These are phyloP conservation scores for Campoplex nolae DNA, from an alignment of 2,888 invertebrate genomes.

Conservation along the genomic window DNA sequence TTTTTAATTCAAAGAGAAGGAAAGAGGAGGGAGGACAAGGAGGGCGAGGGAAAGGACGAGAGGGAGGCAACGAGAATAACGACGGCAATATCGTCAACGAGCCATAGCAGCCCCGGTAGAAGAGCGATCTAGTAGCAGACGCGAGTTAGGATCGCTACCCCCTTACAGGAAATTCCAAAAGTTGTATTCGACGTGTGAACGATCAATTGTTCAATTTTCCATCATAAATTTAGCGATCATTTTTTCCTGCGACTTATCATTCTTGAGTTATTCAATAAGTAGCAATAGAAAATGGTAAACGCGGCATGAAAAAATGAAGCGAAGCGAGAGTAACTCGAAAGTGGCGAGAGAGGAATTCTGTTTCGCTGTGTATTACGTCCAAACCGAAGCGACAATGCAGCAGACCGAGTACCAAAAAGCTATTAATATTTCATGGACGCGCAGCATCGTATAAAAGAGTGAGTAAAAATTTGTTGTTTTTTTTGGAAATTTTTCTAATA, in stretches of 20 bases:
- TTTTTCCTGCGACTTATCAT: background rate
- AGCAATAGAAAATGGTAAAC: background rate
- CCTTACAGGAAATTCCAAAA: background rate
- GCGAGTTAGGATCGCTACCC: slow-evolving; percentile 8
- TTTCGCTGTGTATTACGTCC: background rate
- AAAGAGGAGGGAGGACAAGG: background rate
- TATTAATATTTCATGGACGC: background rate
- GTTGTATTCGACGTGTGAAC: background rate
- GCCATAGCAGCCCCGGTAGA: slow-evolving; percentile 26
- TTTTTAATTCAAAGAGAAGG: slow-evolving; percentile 70
- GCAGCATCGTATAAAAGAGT: background rate
- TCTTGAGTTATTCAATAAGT: background rate
- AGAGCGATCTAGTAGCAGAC: slow-evolving; percentile 33
- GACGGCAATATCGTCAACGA: slow-evolving; percentile 74
- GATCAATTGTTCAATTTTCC: background rate
- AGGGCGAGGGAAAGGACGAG: slow-evolving; percentile 18
- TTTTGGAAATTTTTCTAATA: background rate
- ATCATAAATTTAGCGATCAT: background rate
- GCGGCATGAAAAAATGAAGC: background rate
- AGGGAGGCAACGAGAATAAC: slow-evolving; percentile 69
- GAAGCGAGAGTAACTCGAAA: too few species aligned
- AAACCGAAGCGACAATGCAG: background rate
- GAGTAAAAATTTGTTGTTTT: background rate
- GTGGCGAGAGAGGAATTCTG: background rate
- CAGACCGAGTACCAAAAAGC: background rate